These are phyloP conservation scores for Neoaliturus tenellus DNA, from an alignment of 2,888 invertebrate genomes.

Conservation along the genomic window DNA sequence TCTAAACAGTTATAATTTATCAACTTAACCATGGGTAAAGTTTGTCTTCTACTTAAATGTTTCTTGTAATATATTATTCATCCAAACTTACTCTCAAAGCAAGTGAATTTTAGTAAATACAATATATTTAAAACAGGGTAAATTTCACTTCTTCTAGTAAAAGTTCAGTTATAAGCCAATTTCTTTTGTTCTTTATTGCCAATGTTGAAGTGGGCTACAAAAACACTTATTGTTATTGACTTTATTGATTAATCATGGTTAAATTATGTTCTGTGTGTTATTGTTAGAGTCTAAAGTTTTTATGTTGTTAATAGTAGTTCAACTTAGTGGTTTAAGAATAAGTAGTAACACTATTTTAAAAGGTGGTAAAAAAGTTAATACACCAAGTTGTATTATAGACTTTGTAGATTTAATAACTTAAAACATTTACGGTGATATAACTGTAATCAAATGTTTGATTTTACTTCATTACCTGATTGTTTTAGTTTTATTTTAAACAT, in stretches of 20 bases:
- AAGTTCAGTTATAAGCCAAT: too few relatives aligned
- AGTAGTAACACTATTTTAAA: background rate
- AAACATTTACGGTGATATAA: background rate
- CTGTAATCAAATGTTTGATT: background rate
- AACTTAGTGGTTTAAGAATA: background rate
- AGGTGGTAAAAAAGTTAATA: background rate
- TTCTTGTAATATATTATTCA: too few relatives aligned
- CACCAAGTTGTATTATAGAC: background rate
- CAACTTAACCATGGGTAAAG: too few relatives aligned
- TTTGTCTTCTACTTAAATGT: too few relatives aligned
- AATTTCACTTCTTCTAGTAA: too few relatives aligned
- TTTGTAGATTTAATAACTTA: background rate
- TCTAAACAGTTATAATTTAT: too few relatives aligned
- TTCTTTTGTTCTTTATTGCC: too few relatives aligned
- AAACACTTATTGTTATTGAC: too few relatives aligned
- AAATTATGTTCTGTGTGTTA: conserved; percentile 11
- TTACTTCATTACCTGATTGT: background rate
- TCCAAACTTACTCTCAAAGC: too few relatives aligned
- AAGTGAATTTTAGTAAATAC: too few relatives aligned
- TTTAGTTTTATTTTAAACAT: background rate
- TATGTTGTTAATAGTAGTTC: background rate
- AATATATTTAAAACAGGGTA: too few relatives aligned
- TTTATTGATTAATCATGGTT: background rate
- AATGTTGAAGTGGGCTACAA: too few relatives aligned
- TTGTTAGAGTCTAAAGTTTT: conserved; percentile 35